These are phyloP conservation scores for Thumatha senex DNA, from an alignment of 2,888 invertebrate genomes.

Conservation along the genomic window DNA sequence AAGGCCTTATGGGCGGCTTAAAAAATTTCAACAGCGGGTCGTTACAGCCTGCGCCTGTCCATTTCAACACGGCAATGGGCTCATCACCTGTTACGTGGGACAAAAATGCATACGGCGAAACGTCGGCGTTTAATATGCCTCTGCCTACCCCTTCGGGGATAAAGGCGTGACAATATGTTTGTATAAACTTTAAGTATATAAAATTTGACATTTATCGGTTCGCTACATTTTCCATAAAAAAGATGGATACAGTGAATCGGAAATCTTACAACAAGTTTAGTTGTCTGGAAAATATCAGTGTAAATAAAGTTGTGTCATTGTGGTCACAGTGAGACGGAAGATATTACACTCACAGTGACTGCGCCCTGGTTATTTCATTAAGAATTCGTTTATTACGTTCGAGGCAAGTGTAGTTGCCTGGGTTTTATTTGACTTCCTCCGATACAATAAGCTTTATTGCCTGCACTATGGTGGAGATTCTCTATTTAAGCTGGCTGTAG, in stretches of 20 bases:
- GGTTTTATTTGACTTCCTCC: conserved; percentile 28
- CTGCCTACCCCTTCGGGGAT: too few species aligned
- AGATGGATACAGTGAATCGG: not conserved
- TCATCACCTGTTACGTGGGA: too few species aligned
- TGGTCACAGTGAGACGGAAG: conserved; percentile 17
- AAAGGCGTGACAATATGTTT: too few species aligned
- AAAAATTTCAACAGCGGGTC: too few species aligned
- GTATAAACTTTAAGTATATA: too few species aligned
- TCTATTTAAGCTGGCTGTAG: conserved; percentile 21
- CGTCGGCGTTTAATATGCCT: too few species aligned
- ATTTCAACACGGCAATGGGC: too few species aligned
- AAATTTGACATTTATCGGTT: too few species aligned
- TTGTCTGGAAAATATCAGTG: conserved; percentile 14
- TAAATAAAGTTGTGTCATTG: conserved; percentile 24
- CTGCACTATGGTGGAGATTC: conserved; percentile 15
- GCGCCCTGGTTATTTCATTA: conserved; percentile 31
- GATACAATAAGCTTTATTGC: conserved; percentile 29
- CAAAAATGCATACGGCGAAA: too few species aligned
- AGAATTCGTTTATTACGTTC: conserved; percentile 34
- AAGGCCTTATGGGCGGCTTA: too few species aligned
- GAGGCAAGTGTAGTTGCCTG: conserved; percentile 14
- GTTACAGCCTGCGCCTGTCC: too few species aligned
- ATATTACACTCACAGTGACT: conserved; percentile 22
- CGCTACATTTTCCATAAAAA: too few species aligned
- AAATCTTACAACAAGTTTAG: conserved; percentile 5